Evolutionary conservation across 1,140 invertebrate genomes (phyloP), one percentile per base, ranked within the genome.

Genomic region (Drosophila ananassae): DNA sequence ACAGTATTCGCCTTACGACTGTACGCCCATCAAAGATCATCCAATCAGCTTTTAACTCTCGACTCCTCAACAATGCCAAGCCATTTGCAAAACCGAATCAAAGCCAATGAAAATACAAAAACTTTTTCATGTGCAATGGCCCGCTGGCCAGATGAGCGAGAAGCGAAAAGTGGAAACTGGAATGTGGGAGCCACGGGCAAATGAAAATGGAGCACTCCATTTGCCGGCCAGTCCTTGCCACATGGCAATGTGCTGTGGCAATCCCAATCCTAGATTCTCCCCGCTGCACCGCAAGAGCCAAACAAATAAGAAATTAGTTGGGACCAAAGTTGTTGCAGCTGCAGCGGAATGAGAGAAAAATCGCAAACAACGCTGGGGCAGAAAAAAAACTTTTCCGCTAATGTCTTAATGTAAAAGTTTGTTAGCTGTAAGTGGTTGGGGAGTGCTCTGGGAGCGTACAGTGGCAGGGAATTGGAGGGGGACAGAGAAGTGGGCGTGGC

Each of bases 381-480:
- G 44, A 50, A 68, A 75, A 64, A 79, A 78, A 89, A 89, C 67
- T 78, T 89, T 89, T 77, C 57, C 83, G 83, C 83, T 89, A 89
- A 89, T 89, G 83, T 89, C 83, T 89, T 89, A 89, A 89, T 89
- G 83, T 82, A 89, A 89, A 89, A 89, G 83, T 89, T 89, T 89
- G 84, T 89, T 79, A 77, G 79, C 79, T 47, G 44, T 67, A 72
- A 71, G 73, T 68, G 73, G 60, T 58, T 47, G 47, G 22, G 53
- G 55, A 7, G n/a, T 1, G 13, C 41, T 37, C 34, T n/a, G 34
- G 32, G 56, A 8, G 22, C n/a, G 7, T 51, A 17, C 6, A 34
- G 12, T 4, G 21, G 44, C 41, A 17, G 8, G 39, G 24, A 21
- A 12, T n/a, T 58, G 44, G 39, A n/a, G 17, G 17, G 7, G 3